A percentile compares a stretch with the other conserved stretches of the same genome.
phyloP scores from a whole-genome alignment of 2,113 vertebrate genomes.

The Phrynosoma platyrhinos region DNA sequence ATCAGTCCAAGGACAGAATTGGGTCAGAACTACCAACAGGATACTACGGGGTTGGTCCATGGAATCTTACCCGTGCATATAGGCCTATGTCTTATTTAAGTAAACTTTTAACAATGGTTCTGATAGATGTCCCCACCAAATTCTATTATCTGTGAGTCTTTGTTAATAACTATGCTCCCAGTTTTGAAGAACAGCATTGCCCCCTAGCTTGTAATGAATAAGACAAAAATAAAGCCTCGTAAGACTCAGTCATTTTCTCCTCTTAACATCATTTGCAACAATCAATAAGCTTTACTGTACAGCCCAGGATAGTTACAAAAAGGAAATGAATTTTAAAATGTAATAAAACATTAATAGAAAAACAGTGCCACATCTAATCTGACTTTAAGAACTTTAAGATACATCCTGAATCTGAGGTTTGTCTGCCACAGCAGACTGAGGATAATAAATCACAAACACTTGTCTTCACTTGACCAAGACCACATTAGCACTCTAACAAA shows the following conservation, averaged over 20 bases:
- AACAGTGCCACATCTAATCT: background rate
- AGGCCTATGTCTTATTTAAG: no score
- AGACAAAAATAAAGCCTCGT: background rate
- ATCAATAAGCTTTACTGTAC: background rate
- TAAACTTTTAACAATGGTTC: no score
- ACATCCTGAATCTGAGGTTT: background rate
- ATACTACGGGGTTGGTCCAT: no score
- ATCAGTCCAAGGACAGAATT: no score
- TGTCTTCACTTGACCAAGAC: background rate
- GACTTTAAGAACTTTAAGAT: background rate
- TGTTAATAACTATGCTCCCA: background rate
- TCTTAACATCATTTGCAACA: background rate
- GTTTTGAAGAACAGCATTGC: background rate
- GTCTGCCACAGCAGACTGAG: background rate
- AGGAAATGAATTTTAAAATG: background rate
- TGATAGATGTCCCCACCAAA: background rate
- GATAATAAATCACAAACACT: background rate
- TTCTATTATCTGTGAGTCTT: background rate
- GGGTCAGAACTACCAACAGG: no score
- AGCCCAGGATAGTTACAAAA: background rate
- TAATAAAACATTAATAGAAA: background rate
- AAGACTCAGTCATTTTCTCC: background rate
- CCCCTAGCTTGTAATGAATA: background rate
- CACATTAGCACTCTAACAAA: background rate
- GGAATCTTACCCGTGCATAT: no score